phyloP scores from a whole-genome alignment of 1,140 invertebrate genomes.

The Drosophila yakuba region DNA sequence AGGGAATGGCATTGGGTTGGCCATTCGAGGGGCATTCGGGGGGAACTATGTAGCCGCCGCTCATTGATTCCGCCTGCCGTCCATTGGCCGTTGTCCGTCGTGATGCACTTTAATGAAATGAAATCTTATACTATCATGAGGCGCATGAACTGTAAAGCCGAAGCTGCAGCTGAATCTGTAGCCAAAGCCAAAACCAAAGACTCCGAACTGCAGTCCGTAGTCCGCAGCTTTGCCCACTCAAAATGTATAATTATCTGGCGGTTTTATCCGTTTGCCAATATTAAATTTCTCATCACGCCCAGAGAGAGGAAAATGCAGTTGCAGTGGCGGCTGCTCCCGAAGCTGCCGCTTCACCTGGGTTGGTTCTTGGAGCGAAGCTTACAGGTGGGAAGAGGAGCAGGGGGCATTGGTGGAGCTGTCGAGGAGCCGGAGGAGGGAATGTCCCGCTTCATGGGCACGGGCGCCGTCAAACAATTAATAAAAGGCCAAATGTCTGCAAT shows the following conservation, averaged over 20 bases:
- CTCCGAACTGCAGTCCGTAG: constrained; percentile 26
- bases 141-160: constrained; percentile 61
- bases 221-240: constrained; percentile 69
- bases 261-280: constrained; percentile 83
- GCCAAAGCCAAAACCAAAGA: constrained; percentile 30
- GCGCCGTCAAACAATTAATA: constrained; percentile 83
- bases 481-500: constrained; percentile 83
- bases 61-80: constrained; percentile 77
- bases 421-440: constrained; percentile 29
- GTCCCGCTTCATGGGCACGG: constrained; percentile 75
- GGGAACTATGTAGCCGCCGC: constrained; percentile 59
- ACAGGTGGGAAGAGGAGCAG: constrained; percentile 9
- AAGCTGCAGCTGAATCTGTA: constrained; percentile 1
- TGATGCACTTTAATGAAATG: constrained; percentile 84
- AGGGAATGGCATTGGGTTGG: constrained; percentile 32
- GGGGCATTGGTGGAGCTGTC: background rate
- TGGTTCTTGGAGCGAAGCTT: constrained; percentile 12
- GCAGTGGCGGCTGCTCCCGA: constrained; percentile 22
- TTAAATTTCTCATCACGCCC: constrained; percentile 83
- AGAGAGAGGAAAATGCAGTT: constrained; percentile 51
- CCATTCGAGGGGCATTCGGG: constrained; percentile 1
- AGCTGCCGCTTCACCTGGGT: constrained; percentile 16
- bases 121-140: constrained; percentile 83
- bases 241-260: constrained; percentile 83
- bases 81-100: constrained; percentile 63